Conservation (phyloP, 2,888 invertebrate genomes). For the Hoplodrina ambigua region DNA sequence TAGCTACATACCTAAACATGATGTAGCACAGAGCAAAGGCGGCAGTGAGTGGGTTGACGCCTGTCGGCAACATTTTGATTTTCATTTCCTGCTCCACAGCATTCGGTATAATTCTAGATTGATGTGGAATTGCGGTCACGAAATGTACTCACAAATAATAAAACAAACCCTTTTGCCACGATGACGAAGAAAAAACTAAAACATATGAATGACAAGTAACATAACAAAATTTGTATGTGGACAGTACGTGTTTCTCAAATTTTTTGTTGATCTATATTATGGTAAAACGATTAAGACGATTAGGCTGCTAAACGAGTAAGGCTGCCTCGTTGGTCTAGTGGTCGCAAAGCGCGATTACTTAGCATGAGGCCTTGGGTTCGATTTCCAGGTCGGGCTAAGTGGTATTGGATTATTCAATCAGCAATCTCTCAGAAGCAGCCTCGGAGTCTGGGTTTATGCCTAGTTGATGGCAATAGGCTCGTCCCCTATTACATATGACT, state of each 20-base stretch:
- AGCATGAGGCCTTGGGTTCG: too few relatives aligned
- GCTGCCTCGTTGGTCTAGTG: too few relatives aligned
- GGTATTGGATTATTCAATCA: too few relatives aligned
- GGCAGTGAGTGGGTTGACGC: slow-evolving; percentile 13
- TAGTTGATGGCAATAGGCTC: too few relatives aligned
- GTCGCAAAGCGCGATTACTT: too few relatives aligned
- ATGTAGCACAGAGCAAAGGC: not conserved
- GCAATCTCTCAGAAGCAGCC: too few relatives aligned
- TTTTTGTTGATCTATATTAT: not conserved
- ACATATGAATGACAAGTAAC: slow-evolving; percentile 39
- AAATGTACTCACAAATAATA: slow-evolving; percentile 39
- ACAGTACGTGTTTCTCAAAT: not conserved
- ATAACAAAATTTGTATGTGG: slow-evolving; percentile 5
- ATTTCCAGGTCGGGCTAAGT: too few relatives aligned
- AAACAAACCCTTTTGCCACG: slow-evolving; percentile 48
- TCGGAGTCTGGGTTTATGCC: too few relatives aligned
- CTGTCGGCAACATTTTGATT: slow-evolving; percentile 42
- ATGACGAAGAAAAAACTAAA: slow-evolving; percentile 48
- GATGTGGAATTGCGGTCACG: slow-evolving; percentile 53
- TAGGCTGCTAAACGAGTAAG: too few relatives aligned
- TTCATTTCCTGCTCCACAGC: slow-evolving; percentile 53
- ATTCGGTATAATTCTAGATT: slow-evolving; percentile 54
- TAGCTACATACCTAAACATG: not conserved
- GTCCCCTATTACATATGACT: too few relatives aligned
- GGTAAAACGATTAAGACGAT: not conserved